phyloP scores from a whole-genome alignment of 2,797 vertebrate genomes.

The Acrossocheilus fasciatus region DNA sequence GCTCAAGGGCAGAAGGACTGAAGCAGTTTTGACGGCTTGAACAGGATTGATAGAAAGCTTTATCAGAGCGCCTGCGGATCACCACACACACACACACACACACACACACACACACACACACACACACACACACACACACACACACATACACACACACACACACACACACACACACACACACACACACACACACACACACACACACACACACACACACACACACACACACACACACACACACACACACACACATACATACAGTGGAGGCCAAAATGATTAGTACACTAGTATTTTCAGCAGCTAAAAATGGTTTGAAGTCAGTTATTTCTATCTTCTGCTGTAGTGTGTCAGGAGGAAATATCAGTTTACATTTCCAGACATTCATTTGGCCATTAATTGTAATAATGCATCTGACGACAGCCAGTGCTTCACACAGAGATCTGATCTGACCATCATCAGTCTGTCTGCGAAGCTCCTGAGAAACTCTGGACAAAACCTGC shows the following conservation, averaged over 20 bases:
- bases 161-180: conserved; percentile 69
- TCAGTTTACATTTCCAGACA: neutral
- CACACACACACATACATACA: conserved; percentile 64
- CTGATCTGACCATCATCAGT: no score
- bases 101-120: conserved; percentile 68
- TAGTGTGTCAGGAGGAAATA: neutral
- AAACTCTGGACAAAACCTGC: no score
- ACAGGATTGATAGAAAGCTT: conserved; percentile 82
- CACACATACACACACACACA: conserved; percentile 68
- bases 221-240: conserved; percentile 69
- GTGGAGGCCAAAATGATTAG: neutral
- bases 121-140: conserved; percentile 64
- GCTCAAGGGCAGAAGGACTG: conserved; percentile 84
- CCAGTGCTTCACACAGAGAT: no score
- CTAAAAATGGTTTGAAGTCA: neutral
- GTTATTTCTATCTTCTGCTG: neutral
- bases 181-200: conserved; percentile 64
- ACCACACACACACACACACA: conserved; percentile 63
- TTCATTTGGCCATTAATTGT: neutral
- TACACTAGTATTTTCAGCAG: neutral
- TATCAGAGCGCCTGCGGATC: conserved; percentile 73
- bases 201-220: conserved; percentile 68
- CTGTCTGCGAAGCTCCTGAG: no score
- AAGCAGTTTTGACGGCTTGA: conserved; percentile 75
- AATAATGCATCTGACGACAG: neutral